These are phyloP conservation scores for Zeugodacus cucurbitae DNA, from an alignment of 1,140 invertebrate species.

Conservation along the genomic window DNA sequence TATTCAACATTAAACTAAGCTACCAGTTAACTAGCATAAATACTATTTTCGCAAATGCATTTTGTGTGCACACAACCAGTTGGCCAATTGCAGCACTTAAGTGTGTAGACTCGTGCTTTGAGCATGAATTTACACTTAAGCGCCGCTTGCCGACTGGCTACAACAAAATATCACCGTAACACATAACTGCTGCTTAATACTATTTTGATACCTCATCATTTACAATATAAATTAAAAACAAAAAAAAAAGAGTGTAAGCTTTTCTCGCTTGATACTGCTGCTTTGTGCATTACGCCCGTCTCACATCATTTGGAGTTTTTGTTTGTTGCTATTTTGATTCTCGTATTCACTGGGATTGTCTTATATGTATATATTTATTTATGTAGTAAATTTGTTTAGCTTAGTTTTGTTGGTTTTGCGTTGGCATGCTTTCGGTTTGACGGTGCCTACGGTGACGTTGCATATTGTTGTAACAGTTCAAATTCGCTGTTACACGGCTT, in stretches of 20 bases:
- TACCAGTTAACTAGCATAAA: neutral
- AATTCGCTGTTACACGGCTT: constrained; percentile 54
- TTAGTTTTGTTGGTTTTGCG: neutral
- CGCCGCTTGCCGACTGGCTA: neutral
- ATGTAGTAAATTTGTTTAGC: neutral
- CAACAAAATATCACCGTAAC: neutral
- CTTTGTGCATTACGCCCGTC: neutral
- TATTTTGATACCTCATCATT: constrained; percentile 8
- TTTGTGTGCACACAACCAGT: neutral
- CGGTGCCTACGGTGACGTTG: constrained; percentile 45
- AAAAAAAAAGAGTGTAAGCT: neutral
- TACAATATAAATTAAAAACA: constrained; percentile 9
- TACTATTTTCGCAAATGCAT: constrained; percentile 7
- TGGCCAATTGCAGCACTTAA: neutral
- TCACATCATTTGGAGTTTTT: neutral
- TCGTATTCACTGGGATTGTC: constrained; percentile 60
- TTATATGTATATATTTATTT: constrained; percentile 44
- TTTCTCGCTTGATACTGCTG: neutral
- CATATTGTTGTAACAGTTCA: constrained; percentile 56
- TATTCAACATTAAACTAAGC: constrained; percentile 9
- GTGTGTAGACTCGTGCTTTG: neutral
- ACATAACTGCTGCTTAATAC: constrained; percentile 24
- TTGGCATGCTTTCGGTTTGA: neutral
- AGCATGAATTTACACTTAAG: neutral
- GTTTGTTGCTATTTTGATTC: constrained; percentile 26